phyloP scores from a whole-genome alignment of 1,140 invertebrate species.

The Heliconius himera region DNA sequence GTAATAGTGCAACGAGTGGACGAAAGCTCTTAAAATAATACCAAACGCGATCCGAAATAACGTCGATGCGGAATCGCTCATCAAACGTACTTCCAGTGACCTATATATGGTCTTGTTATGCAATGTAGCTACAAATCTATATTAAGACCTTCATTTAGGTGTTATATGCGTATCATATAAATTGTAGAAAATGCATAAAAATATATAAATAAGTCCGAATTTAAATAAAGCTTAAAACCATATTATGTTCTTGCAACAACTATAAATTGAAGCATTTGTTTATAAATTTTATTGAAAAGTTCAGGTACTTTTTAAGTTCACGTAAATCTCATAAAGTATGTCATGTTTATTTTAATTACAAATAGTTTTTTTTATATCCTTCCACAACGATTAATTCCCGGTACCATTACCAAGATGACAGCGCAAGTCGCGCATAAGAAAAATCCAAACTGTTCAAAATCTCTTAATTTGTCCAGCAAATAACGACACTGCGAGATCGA shows the following conservation, averaged over 20 bases:
- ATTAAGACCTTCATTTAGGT: not conserved
- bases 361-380: conserved; percentile 27
- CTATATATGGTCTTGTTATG: conserved; percentile 34
- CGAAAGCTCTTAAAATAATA: conserved; percentile 75
- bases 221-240: too few relatives aligned
- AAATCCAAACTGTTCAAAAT: conserved; percentile 46
- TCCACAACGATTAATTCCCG: conserved; percentile 35
- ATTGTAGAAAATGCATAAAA: too few relatives aligned
- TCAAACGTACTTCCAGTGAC: conserved; percentile 40
- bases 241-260: too few relatives aligned
- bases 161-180: too few relatives aligned
- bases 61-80: conserved; percentile 48
- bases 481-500: conserved; percentile 59
- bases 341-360: conserved; percentile 16
- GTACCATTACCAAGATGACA: conserved; percentile 55
- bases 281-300: not conserved
- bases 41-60: conserved; percentile 46
- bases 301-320: not conserved
- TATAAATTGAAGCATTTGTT: too few relatives aligned
- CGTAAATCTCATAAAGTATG: conserved; percentile 16
- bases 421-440: conserved; percentile 55
- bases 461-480: conserved; percentile 63
- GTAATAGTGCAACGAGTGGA: conserved; percentile 73
- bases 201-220: too few relatives aligned
- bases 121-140: not conserved